These are phyloP conservation scores for Drosophila silvestris DNA, from an alignment of 2,888 invertebrate species.

Conservation along the genomic window DNA sequence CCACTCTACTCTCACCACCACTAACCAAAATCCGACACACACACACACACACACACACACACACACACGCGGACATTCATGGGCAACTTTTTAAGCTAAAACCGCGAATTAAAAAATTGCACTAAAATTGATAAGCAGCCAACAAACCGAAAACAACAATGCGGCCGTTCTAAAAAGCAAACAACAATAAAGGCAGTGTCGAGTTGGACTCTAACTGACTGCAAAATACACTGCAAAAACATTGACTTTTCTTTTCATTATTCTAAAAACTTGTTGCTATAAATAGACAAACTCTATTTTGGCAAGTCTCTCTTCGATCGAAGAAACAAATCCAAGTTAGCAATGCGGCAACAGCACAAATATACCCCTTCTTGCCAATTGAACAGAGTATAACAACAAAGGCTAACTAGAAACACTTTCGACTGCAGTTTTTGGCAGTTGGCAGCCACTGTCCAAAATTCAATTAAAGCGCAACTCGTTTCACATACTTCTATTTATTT, in stretches of 20 bases:
- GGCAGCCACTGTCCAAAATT: conserved; percentile 49
- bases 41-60: neutral
- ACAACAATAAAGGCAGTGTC: neutral
- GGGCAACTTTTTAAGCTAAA: conserved; percentile 64
- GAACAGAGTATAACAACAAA: conserved; percentile 6
- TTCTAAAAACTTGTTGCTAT: neutral
- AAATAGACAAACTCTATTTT: neutral
- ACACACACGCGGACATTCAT: conserved; percentile 49
- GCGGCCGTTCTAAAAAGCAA: neutral
- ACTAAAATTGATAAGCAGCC: conserved; percentile 32
- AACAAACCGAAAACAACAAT: conserved; percentile 19
- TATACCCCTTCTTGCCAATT: rapidly evolving
- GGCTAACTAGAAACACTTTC: conserved; percentile 38
- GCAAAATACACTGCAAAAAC: neutral
- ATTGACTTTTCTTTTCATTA: neutral
- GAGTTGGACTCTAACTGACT: neutral
- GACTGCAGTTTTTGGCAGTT: conserved; percentile 27
- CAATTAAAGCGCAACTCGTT: conserved; percentile 59
- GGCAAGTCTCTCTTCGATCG: neutral
- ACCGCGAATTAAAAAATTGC: conserved; percentile 24
- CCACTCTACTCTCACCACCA: neutral
- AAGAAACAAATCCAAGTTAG: neutral
- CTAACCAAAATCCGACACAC: neutral
- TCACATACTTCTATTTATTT: conserved; percentile 28
- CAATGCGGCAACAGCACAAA: neutral